phyloP scores from a whole-genome alignment of 2,797 vertebrate species.

The Protonibea diacanthus region DNA sequence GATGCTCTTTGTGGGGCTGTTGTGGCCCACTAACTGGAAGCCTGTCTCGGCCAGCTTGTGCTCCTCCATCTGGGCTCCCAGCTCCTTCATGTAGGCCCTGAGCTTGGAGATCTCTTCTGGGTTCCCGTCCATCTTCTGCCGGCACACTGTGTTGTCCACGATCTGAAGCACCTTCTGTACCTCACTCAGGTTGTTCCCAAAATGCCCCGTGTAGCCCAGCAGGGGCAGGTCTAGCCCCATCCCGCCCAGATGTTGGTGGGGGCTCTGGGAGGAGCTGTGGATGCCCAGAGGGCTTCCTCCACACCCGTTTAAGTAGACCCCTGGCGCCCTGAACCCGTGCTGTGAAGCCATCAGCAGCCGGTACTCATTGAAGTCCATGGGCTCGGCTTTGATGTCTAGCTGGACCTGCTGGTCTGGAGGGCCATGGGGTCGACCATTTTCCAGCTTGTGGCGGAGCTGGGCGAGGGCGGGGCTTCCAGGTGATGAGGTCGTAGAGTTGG shows the following conservation, averaged over 20 bases:
- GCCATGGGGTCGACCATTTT: constrained; percentile 91
- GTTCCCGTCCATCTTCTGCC: constrained; percentile 95
- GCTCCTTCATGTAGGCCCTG: constrained; percentile 95
- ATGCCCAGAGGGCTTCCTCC: constrained; percentile 91
- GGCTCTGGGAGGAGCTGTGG: constrained; percentile 91
- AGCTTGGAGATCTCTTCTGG: constrained; percentile 94
- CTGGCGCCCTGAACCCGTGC: constrained; percentile 89
- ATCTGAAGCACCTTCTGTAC: constrained; percentile 98
- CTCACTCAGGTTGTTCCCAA: constrained; percentile 92
- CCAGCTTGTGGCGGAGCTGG: constrained; percentile 95
- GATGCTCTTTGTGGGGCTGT: constrained; percentile 95
- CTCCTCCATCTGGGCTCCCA: constrained; percentile 92
- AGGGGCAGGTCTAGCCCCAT: constrained; percentile 91
- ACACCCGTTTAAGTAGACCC: constrained; percentile 91
- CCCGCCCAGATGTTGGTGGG: constrained; percentile 91
- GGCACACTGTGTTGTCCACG: constrained; percentile 95
- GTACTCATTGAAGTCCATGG: constrained; percentile 95
- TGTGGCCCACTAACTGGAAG: constrained; percentile 90
- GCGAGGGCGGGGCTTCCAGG: constrained; percentile 94
- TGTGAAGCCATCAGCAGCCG: constrained; percentile 90
- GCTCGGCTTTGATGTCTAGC: constrained; percentile 94
- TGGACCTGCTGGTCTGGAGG: constrained; percentile 89
- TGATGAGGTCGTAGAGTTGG: constrained; percentile 94
- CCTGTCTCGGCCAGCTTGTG: constrained; percentile 89
- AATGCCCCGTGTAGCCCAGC: constrained; percentile 86